Percentiles rank a stretch among this genome's conserved stretches.
Conservation (phyloP, 2,113 vertebrate genomes). For the Paradoxurus hermaphroditus region DNA sequence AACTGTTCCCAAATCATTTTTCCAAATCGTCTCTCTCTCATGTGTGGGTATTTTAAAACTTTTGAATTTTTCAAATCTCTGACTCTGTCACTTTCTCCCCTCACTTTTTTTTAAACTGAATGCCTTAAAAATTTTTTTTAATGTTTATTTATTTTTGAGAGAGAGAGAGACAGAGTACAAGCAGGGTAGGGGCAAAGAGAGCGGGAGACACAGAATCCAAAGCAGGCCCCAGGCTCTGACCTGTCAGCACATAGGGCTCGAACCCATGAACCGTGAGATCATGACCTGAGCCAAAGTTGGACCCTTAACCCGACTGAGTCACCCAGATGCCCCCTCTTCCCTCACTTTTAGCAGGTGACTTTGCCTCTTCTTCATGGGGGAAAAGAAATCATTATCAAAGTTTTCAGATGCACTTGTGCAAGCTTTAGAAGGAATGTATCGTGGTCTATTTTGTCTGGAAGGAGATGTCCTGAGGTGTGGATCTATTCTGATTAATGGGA, state of each 20-base stretch:
- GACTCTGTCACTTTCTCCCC: not conserved
- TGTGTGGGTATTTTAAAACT: not conserved
- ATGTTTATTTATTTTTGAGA: too few species aligned
- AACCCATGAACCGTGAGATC: too few species aligned
- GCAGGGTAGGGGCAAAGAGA: too few species aligned
- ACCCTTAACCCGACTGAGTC: too few species aligned
- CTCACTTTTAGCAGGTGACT: not conserved
- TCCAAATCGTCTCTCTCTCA: not conserved
- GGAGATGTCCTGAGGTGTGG: not conserved
- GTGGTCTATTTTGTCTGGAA: not conserved
- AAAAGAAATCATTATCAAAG: not conserved
- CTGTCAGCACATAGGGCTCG: too few species aligned
- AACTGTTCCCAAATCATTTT: not conserved
- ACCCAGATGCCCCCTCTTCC: not conserved
- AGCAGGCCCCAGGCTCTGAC: too few species aligned
- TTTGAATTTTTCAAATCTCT: not conserved
- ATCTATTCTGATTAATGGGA: not conserved
- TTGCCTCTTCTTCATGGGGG: not conserved
- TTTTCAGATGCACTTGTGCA: not conserved
- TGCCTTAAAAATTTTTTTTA: too few species aligned
- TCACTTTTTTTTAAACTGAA: not conserved
- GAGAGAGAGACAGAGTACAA: too few species aligned
- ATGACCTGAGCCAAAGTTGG: too few species aligned
- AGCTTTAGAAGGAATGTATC: not conserved
- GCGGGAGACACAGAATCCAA: too few species aligned